Base-by-base conservation (phyloP, 1,140 invertebrate species). In the Solenopsis invicta region DNA sequence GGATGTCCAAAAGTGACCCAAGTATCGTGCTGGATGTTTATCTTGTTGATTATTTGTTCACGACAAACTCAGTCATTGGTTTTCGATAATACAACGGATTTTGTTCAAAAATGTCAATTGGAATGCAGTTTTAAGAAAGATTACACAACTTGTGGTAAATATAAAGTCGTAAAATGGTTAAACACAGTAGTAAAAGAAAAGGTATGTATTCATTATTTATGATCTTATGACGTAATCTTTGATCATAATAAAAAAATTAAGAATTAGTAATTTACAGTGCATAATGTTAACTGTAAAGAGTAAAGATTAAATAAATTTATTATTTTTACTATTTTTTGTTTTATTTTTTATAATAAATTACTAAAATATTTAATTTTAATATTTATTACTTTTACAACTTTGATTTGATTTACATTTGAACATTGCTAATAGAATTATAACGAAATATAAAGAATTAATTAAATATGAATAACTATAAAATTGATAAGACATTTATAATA, bases 61-160 rank as follows among this genome's bases (percentile, higher is more conserved):
- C 13, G 2, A 4, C 45, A 6, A 16, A 78, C 16, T 34, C 16
- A 59, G 3, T 74, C 81, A 0, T 45, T 52, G 21, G 6, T 64
- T 8, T 75, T 90, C n/a, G 78, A 88, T n/a, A 90, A 91, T 9
- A 56, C 88, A 2, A 84, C 93, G 13, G 92, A 80, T 71, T 95
- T 95, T 88, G 91, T 95, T 24, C 92, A 95, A 62, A 90, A 91
- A 86, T 95, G 94, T 29, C 88, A 91, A 18, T 88, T 76, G 34
- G 94, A 95, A 76, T 95, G 94, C 85, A 86, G 87, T 16, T 86
- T 89, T 48, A 89, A 91, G 9, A 90, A 82, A 64, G 92, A 93
- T 72, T 66, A 91, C 12, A 61, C 89, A 34, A 74, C 66, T 4
- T 94, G 94, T 37, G 92, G 93, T 1, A 94, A 93, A 61, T 94